phyloP scores from a whole-genome alignment of 2,797 vertebrate species.

The Tachyglossus aculeatus region DNA sequence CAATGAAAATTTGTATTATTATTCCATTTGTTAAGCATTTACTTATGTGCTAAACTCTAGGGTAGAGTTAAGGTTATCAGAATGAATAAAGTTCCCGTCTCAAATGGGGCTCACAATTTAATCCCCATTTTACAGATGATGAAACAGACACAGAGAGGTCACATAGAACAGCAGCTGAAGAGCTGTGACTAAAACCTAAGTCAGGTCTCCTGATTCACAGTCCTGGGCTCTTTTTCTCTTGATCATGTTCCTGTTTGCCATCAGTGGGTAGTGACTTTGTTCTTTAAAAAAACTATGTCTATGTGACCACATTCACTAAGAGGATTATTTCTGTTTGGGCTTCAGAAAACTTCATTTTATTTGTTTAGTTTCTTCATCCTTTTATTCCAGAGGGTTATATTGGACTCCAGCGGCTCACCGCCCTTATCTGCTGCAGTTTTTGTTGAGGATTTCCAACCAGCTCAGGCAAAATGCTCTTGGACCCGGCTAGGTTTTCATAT shows the following conservation, averaged over 20 bases:
- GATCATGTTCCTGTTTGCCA: slow-evolving; percentile 26
- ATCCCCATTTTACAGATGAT: too few species aligned
- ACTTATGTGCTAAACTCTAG: too few species aligned
- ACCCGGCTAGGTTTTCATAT: background rate
- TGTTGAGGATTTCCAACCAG: slow-evolving; percentile 48
- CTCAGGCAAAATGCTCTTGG: background rate
- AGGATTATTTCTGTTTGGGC: slow-evolving; percentile 57
- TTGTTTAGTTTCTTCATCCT: slow-evolving; percentile 62
- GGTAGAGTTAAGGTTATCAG: too few species aligned
- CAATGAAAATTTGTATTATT: too few species aligned
- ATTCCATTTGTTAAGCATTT: too few species aligned
- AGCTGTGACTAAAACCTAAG: background rate
- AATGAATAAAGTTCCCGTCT: too few species aligned
- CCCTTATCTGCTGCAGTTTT: slow-evolving; percentile 57
- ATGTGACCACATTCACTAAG: slow-evolving; percentile 51
- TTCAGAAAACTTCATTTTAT: slow-evolving; percentile 67
- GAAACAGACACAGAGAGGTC: too few species aligned
- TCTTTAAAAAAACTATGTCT: slow-evolving; percentile 57
- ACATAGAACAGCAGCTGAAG: background rate
- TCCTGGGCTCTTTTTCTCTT: background rate
- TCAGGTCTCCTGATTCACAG: background rate
- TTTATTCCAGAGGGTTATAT: slow-evolving; percentile 54
- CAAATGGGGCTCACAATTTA: too few species aligned
- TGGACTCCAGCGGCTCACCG: slow-evolving; percentile 49
- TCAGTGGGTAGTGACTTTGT: slow-evolving; percentile 52